These are phyloP conservation scores for Zaprionus lineosus DNA, from an alignment of 2,888 invertebrate species.

Conservation along the genomic window DNA sequence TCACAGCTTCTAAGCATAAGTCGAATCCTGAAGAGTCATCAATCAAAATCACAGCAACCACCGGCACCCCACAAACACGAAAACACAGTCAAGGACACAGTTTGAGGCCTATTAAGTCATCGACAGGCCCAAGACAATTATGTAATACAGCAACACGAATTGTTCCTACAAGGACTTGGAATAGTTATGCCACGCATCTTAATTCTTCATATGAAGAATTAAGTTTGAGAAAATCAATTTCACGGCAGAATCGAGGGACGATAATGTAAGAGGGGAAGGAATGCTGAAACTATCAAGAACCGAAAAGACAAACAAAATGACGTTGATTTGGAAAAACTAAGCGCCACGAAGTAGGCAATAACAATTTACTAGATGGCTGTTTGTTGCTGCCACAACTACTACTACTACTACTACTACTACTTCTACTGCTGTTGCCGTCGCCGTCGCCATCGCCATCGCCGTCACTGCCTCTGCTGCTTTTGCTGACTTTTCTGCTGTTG, in stretches of 20 bases:
- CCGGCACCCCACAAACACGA: too few relatives aligned
- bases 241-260: neutral
- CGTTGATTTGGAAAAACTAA: conserved; percentile 59
- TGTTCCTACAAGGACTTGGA: conserved; percentile 2
- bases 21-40: conserved; percentile 29
- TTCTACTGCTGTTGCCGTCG: too few relatives aligned
- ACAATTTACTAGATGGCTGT: conserved; percentile 47
- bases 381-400: too few relatives aligned
- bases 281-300: conserved; percentile 34
- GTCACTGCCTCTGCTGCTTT: conserved; percentile 14
- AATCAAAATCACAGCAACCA: conserved; percentile 35
- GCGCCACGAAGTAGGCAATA: conserved; percentile 67
- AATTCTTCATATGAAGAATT: conserved; percentile 24
- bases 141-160: conserved; percentile 33
- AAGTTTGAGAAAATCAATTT: conserved; percentile 51
- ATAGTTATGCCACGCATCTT: conserved; percentile 25
- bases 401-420: too few relatives aligned
- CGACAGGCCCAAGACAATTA: conserved; percentile 54
- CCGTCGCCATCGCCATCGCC: too few relatives aligned
- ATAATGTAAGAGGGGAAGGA: neutral
- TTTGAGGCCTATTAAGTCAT: conserved; percentile 57
- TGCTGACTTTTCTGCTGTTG: conserved; percentile 12
- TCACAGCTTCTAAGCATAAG: conserved; percentile 17
- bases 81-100: conserved; percentile 48
- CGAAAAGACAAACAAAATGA: conserved; percentile 55